Conservation (phyloP, 2,888 invertebrate genomes). For the Chironomus tentans region DNA sequence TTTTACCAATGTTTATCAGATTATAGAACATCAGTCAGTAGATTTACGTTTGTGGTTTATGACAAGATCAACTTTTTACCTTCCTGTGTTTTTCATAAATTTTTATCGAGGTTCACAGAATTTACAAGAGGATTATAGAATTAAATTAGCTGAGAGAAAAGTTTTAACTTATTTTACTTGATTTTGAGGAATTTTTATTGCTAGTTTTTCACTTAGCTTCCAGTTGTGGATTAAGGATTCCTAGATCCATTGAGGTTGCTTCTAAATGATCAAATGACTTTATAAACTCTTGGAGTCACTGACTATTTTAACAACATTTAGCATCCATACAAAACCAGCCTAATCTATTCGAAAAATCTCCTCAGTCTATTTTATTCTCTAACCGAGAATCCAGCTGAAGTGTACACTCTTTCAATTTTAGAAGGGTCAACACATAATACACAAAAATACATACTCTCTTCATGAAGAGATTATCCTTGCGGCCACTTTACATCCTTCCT, state of each 20-base stretch:
- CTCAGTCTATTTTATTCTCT: too few relatives aligned
- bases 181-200: background rate
- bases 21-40: too few relatives aligned
- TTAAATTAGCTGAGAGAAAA: background rate
- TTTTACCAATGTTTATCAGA: too few relatives aligned
- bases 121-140: background rate
- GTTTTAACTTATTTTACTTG: background rate
- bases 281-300: too few relatives aligned
- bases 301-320: too few relatives aligned
- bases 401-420: background rate
- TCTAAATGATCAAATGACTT: too few relatives aligned
- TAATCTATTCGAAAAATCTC: too few relatives aligned
- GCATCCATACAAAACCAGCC: too few relatives aligned
- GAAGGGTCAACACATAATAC: background rate
- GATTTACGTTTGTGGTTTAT: background rate
- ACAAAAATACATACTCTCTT: background rate
- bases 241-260: too few relatives aligned
- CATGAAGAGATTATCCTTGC: conserved; percentile 5
- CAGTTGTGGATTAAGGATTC: too few relatives aligned
- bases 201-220: too few relatives aligned
- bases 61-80: background rate
- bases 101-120: background rate
- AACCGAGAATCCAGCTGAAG: background rate
- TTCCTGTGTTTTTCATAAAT: background rate
- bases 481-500: background rate